Evolutionary conservation across 1,140 invertebrate species (phyloP).

Genomic region (Laodelphax striatellus): DNA sequence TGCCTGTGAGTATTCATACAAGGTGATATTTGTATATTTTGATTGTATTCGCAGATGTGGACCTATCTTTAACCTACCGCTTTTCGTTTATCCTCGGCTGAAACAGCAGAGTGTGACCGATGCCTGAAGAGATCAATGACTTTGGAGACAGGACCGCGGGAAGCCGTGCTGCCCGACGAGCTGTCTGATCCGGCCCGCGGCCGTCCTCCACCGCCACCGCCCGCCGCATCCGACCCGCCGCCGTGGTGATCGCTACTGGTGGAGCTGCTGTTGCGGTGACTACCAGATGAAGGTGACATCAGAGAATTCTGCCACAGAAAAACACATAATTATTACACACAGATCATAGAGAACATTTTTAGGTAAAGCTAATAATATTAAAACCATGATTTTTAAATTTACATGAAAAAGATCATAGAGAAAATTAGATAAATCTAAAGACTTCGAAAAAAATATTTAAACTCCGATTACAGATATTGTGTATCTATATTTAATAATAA

Average conservation of each 20-base stretch:
- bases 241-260: slow-evolving; percentile 9
- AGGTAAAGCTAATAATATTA: too few relatives aligned
- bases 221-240: slow-evolving; percentile 16
- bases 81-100: slow-evolving; percentile 58
- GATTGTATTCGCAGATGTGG: too few relatives aligned
- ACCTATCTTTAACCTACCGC: slow-evolving; percentile 47
- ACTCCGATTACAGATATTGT: too few relatives aligned
- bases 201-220: slow-evolving; percentile 25
- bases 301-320: slow-evolving; percentile 28
- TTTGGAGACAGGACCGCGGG: slow-evolving; percentile 63
- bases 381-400: too few relatives aligned
- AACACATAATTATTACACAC: too few relatives aligned
- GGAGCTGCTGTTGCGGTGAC: slow-evolving; percentile 17
- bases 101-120: slow-evolving; percentile 56
- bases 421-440: too few relatives aligned
- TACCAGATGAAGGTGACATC: slow-evolving; percentile 26
- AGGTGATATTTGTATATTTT: too few relatives aligned
- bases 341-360: too few relatives aligned
- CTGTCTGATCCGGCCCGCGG: slow-evolving; percentile 40
- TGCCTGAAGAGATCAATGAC: slow-evolving; percentile 83
- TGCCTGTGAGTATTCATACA: too few relatives aligned
- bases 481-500: too few relatives aligned
- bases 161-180: slow-evolving; percentile 14
- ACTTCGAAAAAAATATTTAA: too few relatives aligned
- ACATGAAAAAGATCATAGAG: too few relatives aligned